Evolutionary conservation across 2,113 vertebrate species (phyloP), one percentile per base, ranked within the genome.

Genomic region (Oncorhynchus gorbuscha): DNA sequence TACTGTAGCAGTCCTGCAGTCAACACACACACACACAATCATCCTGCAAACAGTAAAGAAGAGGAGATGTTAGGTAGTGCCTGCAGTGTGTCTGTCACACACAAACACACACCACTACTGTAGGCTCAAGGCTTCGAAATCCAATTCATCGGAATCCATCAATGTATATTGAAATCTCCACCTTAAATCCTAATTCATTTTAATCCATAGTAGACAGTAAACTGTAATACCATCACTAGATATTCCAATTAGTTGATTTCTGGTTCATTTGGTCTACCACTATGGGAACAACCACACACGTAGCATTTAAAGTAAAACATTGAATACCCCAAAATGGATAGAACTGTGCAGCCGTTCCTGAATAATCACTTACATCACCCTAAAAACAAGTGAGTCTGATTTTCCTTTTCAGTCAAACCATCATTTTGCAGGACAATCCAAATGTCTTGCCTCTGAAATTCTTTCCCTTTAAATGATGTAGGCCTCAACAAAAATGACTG

Each of bases 1-100:
- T 83, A 85, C 71, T 1, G n/a, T n/a, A 22, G 3, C 70, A 72
- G 51, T 64, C 58, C n/a, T 62, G 14, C 65, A 67, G 65, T 30
- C 2, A 28, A 30, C 26, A 67, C 65, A 67, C 26, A 30, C 24
- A 24, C 64, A 66, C 26, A 30, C 22, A 30, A 28, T 66, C 22
- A 66, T 66, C n/a, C 59, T 8, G 4, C 6, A n/a, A n/a, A 14
- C 59, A 22, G 13, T 66, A 66, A 66, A 13, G 26, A 28, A 5
- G 22, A 30, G 8, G 9, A 24, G 26, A 11, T 51, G 39, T 8
- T 39, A 51, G 49, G 13, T 16, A 64, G 16, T 22, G 61, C 61
- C 61, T 64, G 22, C 61, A 64, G 20, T 24, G 14, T 24, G 6
- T 64, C 11, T n/a, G 22, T n/a, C 26, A 66, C 64, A 66, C 65